phyloP scores from a whole-genome alignment of 2,113 vertebrate genomes.

The Dicrurus megarhynchus region DNA sequence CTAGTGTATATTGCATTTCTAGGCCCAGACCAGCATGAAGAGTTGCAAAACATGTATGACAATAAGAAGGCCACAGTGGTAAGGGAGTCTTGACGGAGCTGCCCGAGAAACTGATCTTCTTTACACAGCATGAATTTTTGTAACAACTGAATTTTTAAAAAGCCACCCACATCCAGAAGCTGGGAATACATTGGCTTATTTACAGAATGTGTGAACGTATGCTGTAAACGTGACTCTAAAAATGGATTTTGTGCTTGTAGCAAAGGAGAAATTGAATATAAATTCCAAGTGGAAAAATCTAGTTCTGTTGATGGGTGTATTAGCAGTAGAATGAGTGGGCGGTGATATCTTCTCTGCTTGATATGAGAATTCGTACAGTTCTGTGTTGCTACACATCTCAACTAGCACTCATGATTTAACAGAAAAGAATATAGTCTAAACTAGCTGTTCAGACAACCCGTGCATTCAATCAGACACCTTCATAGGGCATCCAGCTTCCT shows the following conservation, averaged over 20 bases:
- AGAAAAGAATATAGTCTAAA: not conserved
- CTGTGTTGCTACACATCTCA: not conserved
- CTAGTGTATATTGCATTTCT: not conserved
- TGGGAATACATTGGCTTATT: not conserved
- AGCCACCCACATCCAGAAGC: not conserved
- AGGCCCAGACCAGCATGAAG: not conserved
- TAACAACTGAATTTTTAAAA: not conserved
- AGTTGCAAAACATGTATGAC: not conserved
- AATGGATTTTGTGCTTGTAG: not conserved
- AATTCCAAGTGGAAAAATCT: not conserved
- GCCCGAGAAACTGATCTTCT: not conserved
- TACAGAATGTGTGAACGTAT: not conserved
- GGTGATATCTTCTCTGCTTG: not conserved
- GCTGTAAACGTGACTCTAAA: not conserved
- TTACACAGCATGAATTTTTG: not conserved
- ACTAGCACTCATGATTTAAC: not conserved
- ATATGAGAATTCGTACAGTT: not conserved
- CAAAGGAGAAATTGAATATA: not conserved
- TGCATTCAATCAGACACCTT: not conserved
- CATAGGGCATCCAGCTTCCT: not conserved
- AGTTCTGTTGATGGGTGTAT: not conserved
- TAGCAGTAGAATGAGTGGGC: not conserved
- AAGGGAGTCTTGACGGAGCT: not conserved
- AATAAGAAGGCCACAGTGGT: not conserved
- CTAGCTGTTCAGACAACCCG: not conserved